phyloP scores from a whole-genome alignment of 1,140 invertebrate species.

The Apolygus lucorum region DNA sequence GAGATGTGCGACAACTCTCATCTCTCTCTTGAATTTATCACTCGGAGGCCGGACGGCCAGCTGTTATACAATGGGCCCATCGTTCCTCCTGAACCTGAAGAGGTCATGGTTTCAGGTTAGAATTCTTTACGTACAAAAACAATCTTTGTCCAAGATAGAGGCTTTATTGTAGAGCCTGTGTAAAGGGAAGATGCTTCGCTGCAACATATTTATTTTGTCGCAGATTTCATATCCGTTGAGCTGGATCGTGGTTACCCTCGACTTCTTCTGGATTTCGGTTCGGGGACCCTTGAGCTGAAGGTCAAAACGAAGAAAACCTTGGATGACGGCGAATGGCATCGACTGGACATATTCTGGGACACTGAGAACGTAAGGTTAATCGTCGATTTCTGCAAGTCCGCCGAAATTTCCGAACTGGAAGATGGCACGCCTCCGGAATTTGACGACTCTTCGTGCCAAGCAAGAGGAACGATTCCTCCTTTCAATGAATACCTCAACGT shows the following conservation, averaged over 20 bases:
- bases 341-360: constrained; percentile 90
- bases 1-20: constrained; percentile 94
- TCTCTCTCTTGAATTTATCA: constrained; percentile 90
- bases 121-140: too few species aligned
- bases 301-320: constrained; percentile 78
- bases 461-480: constrained; percentile 75
- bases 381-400: constrained; percentile 82
- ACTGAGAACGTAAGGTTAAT: constrained; percentile 81
- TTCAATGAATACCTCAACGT: constrained; percentile 97
- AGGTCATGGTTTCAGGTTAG: constrained; percentile 69
- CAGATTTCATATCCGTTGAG: constrained; percentile 88
- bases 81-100: constrained; percentile 78
- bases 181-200: too few species aligned
- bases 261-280: constrained; percentile 89
- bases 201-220: too few species aligned
- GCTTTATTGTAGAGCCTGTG: too few species aligned
- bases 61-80: constrained; percentile 95
- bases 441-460: constrained; percentile 80
- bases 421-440: constrained; percentile 79
- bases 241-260: constrained; percentile 81
- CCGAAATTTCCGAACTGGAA: constrained; percentile 75
- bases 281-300: constrained; percentile 79
- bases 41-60: constrained; percentile 79
- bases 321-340: constrained; percentile 93
- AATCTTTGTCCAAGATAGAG: too few species aligned